Base-by-base conservation (phyloP, 2,113 vertebrate species). In the Cyanoramphus novaezelandiae region DNA sequence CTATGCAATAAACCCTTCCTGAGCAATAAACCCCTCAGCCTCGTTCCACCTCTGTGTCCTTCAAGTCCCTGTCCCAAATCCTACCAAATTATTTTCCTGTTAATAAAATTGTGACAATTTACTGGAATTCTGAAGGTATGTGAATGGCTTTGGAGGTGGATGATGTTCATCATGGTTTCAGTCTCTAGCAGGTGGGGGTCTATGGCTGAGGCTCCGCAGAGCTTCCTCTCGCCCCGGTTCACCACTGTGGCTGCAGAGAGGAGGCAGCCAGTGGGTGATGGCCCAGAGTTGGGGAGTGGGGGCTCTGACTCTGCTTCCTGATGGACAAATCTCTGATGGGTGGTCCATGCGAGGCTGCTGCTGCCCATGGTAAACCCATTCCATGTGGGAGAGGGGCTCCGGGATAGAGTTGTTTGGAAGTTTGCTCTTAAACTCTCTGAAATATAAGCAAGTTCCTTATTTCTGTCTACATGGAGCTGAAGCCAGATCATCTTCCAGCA, bases 1-100 rank as follows among this genome's bases (percentile, higher is more conserved):
- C 95, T 95, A 62, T 96, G 94, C 95, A 89, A 95, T 88, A 69
- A 93, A 76, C 24, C 68, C 83, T 67, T 57, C 59, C 72, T 35
- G n/a, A 49, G 62, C 78, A 11, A 59, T 59, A 59, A 59, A 59
- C 55, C 44, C 17, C 44, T 23, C 52, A 39, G 35, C 37, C 65
- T 9, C 5, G 9, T 13, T 31, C 64, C 43, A 8, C 28, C 86
- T 50, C 72, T 44, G 33, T 70, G 81, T 77, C 69, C 41, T 86
- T 88, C 78, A 5, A 35, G 52, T 37, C 77, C 80, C 41, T 39
- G 33, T n/a, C 77, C 92, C 74, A 68, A 39, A 3, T 1, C 85
- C 69, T 39, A 41, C 4, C 78, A 19, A 17, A 31, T 68, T 35
- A 35, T 70, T 81, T 70, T 82, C 70, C 65, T 79, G 29, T 76